Percentiles rank a stretch among this genome's conserved stretches.
Evolutionary conservation across 2,113 vertebrate genomes (phyloP).

Genomic region (Recurvirostra avosetta): DNA sequence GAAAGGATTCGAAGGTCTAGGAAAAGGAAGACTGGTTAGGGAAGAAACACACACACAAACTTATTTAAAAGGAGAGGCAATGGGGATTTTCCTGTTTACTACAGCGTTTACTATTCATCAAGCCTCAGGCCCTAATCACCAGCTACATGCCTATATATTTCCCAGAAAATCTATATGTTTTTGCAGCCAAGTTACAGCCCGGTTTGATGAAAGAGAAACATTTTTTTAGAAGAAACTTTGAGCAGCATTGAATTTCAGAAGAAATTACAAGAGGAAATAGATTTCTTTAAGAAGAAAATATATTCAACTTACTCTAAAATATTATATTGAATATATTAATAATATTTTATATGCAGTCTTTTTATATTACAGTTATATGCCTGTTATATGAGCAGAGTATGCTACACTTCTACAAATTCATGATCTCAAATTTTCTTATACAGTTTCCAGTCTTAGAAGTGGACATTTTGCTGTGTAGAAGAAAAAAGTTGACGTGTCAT

Average conservation of each 20-base stretch:
- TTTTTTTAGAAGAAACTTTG: neutral
- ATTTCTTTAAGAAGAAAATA: neutral
- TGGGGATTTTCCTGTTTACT: no score
- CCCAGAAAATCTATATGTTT: neutral
- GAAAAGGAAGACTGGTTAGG: no score
- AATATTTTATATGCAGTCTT: neutral
- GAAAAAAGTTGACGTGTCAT: neutral
- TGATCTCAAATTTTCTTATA: neutral
- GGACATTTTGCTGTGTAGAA: neutral
- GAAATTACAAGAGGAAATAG: neutral
- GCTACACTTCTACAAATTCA: neutral
- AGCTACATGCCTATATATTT: neutral
- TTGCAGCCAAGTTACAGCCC: neutral
- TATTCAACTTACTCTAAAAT: neutral
- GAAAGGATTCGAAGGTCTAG: no score
- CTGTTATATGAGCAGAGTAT: neutral
- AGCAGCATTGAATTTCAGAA: neutral
- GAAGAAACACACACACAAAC: no score
- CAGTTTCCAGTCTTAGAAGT: neutral
- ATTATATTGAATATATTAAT: neutral
- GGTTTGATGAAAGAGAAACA: neutral
- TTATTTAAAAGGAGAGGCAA: no score
- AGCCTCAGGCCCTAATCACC: neutral
- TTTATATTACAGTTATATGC: neutral
- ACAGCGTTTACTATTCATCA: no score